Base-by-base conservation (phyloP, 2,888 invertebrate species). In the Myopa testacea region DNA sequence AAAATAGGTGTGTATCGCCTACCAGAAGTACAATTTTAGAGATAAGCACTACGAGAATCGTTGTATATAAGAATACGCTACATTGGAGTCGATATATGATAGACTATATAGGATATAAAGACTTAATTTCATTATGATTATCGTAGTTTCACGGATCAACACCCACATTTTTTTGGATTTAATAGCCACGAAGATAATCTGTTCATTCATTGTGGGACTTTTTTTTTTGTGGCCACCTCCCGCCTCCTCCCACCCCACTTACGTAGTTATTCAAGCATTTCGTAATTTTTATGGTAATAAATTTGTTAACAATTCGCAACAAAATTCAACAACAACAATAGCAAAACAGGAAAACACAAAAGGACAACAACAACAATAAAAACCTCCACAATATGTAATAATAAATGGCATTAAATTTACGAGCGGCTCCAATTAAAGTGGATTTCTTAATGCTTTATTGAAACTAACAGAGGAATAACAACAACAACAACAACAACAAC, bases 331-430 rank as follows among this genome's bases (percentile, higher is more conserved):
- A 70, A 70, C 69, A 70, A 70, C 52, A 52, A 70, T 3, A 63
- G n/a, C 12, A 63, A 63, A 12, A 26, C 63, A 63, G n/a, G 4
- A 63, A 34, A 4, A 68, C 60, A 8, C 38, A 37, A 40, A n/a
- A 70, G 16, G 26, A 52, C 19, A 70, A 70, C 52, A 69, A 62
- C 62, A 62, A 62, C 62, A 62, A 26, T 14, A 67, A 75, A 14
- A 70, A 34, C 55, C 26, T 4, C 70, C 26, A 58, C 52, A 70
- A 55, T 50, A 69, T 16, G 12, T 12, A 70, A 26, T 7, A 52
- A 65, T 67, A 68, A 69, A 69, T 50, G 34, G 38, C 55, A 68
- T 60, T 26, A 58, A 68, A 75, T 75, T 75, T 75, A 75, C 55
- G 68, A 58, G 58, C 40, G 38, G 38, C 40, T 68, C 12, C 69